A percentile compares a stretch with the other conserved stretches of the same genome.
These are phyloP conservation scores for Lateolabrax maculatus DNA, from an alignment of 2,797 vertebrate genomes.

Conservation along the genomic window DNA sequence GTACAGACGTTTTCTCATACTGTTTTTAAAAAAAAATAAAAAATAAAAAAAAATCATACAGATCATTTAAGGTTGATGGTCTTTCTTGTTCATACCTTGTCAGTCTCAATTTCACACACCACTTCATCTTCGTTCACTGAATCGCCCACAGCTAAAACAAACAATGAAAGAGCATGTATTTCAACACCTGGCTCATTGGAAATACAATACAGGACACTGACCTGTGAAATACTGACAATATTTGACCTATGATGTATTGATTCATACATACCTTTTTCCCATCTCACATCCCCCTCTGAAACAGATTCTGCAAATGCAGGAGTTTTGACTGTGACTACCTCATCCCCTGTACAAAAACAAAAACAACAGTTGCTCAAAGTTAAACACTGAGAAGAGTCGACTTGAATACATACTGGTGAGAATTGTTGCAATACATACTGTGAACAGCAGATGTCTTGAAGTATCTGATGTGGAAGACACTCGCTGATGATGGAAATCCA, in stretches of 20 bases:
- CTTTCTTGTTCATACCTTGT: constrained; percentile 87
- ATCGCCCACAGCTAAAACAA: constrained; percentile 92
- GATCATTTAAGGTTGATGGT: not conserved
- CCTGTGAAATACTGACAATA: not conserved
- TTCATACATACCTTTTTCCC: constrained; percentile 92
- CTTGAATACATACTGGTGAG: not conserved
- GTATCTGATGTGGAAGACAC: constrained; percentile 83
- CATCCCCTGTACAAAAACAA: constrained; percentile 86
- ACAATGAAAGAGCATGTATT: not conserved
- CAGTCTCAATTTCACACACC: constrained; percentile 98
- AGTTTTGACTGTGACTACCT: constrained; percentile 93
- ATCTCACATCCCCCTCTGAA: constrained; percentile 98
- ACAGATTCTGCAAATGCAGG: constrained; percentile 97
- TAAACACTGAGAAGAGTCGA: not conserved
- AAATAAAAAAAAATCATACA: too few species aligned
- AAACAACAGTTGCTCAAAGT: not conserved
- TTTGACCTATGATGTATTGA: not conserved
- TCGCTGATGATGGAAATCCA: constrained; percentile 74
- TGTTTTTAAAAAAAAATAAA: not conserved
- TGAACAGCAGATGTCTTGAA: constrained; percentile 86
- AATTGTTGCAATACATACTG: constrained; percentile 47
- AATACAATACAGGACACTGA: not conserved
- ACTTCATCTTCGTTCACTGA: constrained; percentile 95
- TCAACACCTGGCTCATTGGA: not conserved
- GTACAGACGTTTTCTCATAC: not conserved